These are phyloP conservation scores for Leistus spinibarbis DNA, from an alignment of 2,888 invertebrate species.

Conservation along the genomic window DNA sequence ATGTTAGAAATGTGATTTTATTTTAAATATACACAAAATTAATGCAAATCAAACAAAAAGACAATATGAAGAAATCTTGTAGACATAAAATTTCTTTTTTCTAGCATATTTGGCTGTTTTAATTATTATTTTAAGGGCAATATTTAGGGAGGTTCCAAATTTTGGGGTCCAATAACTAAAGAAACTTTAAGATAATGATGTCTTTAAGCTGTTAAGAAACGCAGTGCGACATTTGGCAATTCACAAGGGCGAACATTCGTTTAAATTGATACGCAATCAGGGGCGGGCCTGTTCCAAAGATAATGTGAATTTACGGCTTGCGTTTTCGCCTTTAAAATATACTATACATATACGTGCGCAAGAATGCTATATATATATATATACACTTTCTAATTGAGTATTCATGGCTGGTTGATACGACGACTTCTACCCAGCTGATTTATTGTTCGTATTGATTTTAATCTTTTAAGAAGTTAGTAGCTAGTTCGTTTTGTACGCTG, in stretches of 20 bases:
- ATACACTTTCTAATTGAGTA: slow-evolving; percentile 49
- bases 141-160: too few relatives aligned
- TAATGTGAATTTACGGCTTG: slow-evolving; percentile 35
- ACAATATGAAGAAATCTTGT: too few relatives aligned
- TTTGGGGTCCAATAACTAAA: too few relatives aligned
- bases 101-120: too few relatives aligned
- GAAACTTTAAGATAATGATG: too few relatives aligned
- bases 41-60: too few relatives aligned
- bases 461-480: slow-evolving; percentile 26
- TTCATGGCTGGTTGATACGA: slow-evolving; percentile 45
- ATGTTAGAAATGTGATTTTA: too few relatives aligned
- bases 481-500: neutral
- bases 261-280: slow-evolving; percentile 37
- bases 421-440: slow-evolving; percentile 18
- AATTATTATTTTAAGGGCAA: too few relatives aligned
- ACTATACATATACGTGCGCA: slow-evolving; percentile 36
- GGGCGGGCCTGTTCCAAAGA: slow-evolving; percentile 17
- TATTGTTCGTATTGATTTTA: slow-evolving; percentile 36
- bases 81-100: too few relatives aligned
- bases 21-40: too few relatives aligned
- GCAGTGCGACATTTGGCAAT: neutral
- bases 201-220: too few relatives aligned
- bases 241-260: slow-evolving; percentile 13
- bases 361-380: neutral
- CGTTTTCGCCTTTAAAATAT: slow-evolving; percentile 44